Evolutionary conservation across 2,888 invertebrate genomes (phyloP).

Genomic region (Mellilla xanthometata): DNA sequence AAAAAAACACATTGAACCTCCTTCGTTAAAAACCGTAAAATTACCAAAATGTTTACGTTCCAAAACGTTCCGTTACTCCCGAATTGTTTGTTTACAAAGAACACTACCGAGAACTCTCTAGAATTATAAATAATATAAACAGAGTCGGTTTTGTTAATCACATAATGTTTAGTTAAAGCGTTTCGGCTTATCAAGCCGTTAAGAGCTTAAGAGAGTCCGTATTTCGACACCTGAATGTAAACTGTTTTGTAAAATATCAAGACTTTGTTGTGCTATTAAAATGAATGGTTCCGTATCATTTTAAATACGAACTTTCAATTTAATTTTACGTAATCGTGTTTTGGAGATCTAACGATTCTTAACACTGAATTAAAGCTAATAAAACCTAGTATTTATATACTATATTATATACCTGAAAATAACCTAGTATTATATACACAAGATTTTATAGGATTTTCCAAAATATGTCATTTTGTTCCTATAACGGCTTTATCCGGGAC

Average conservation of each 20-base stretch:
- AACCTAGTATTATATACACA: no score
- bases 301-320: no score
- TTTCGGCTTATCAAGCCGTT: slow-evolving; percentile 21
- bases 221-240: slow-evolving; percentile 23
- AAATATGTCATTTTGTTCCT: no score
- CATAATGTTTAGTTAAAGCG: slow-evolving; percentile 26
- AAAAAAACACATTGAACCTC: neutral
- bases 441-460: no score
- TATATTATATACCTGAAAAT: no score
- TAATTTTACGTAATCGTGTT: no score
- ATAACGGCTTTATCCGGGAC: no score
- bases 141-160: slow-evolving; percentile 23
- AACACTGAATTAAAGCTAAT: no score
- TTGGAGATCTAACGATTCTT: no score
- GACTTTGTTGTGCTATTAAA: no score
- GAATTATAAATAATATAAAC: slow-evolving; percentile 23
- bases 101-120: slow-evolving; percentile 15
- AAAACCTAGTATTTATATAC: no score
- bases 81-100: slow-evolving; percentile 22
- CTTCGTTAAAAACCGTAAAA: slow-evolving; percentile 1
- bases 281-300: no score
- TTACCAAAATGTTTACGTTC: slow-evolving; percentile 19
- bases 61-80: slow-evolving; percentile 19
- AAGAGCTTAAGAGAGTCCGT: slow-evolving; percentile 27
- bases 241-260: neutral